These are phyloP conservation scores for Clarias batrachus DNA, from an alignment of 2,113 vertebrate genomes.

Conservation along the genomic window DNA sequence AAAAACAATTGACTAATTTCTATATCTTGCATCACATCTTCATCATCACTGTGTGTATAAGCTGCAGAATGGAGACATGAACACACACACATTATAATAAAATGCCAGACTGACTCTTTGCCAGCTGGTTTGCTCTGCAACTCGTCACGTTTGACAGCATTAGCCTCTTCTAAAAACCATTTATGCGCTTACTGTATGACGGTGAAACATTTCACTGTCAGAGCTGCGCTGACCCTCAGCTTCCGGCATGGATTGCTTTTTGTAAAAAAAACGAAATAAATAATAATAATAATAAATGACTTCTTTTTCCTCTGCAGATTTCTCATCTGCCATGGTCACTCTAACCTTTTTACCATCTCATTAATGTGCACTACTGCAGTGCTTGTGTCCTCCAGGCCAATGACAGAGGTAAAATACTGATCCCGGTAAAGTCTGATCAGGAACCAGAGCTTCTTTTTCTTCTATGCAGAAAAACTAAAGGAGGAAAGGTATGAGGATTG, in stretches of 20 bases:
- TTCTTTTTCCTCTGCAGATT: not conserved
- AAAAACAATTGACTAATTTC: not conserved
- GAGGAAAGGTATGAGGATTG: not conserved
- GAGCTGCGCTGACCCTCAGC: too few relatives aligned
- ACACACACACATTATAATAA: not conserved
- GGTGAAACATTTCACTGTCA: not conserved
- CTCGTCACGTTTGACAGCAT: not conserved
- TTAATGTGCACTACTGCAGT: constrained; percentile 11
- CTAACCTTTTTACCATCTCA: constrained; percentile 4
- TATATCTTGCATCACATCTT: not conserved
- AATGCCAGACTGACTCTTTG: not conserved
- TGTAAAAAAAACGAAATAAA: too few relatives aligned
- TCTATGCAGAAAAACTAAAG: not conserved
- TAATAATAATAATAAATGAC: too few relatives aligned
- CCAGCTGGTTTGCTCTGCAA: not conserved
- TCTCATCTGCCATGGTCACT: not conserved
- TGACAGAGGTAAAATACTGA: not conserved
- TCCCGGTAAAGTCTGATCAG: not conserved
- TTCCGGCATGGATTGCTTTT: not conserved
- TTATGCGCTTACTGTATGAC: not conserved
- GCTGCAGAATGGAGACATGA: not conserved
- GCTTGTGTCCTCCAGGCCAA: not conserved
- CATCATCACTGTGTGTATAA: not conserved
- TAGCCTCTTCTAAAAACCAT: not conserved
- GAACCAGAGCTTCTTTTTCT: not conserved